A percentile compares a stretch with the other conserved stretches of the same genome.
Evolutionary conservation across 2,888 invertebrate genomes (phyloP).

Genomic region (Cantharis rustica): DNA sequence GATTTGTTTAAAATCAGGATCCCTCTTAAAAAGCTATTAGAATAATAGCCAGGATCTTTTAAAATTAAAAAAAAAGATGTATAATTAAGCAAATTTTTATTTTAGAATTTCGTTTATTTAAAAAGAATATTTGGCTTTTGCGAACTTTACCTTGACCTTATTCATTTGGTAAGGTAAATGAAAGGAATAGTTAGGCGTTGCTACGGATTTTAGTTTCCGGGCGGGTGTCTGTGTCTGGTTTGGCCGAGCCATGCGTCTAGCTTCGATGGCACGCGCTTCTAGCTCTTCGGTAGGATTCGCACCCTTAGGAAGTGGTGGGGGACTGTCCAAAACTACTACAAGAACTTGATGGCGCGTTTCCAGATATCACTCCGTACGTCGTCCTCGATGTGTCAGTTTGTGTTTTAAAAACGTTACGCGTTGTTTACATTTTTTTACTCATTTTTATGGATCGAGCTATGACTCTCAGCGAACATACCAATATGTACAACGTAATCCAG

Average conservation of each 20-base stretch:
- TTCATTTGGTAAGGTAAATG: slow-evolving; percentile 27
- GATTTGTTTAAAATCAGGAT: neutral
- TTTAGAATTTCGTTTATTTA: neutral
- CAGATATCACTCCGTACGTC: slow-evolving; percentile 60
- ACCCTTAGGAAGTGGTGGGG: slow-evolving; percentile 46
- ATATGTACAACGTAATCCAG: slow-evolving; percentile 56
- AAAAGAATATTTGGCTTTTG: neutral
- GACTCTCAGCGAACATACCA: slow-evolving; percentile 56
- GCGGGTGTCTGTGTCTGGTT: slow-evolving; percentile 37
- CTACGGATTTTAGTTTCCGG: slow-evolving; percentile 26
- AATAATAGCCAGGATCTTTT: neutral
- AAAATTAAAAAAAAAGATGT: neutral
- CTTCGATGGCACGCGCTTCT: slow-evolving; percentile 56
- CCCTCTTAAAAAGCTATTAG: neutral
- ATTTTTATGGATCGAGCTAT: slow-evolving; percentile 44
- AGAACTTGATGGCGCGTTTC: slow-evolving; percentile 52
- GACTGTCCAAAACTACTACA: slow-evolving; percentile 44
- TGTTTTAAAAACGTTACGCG: slow-evolving; percentile 27
- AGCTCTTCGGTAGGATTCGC: slow-evolving; percentile 50
- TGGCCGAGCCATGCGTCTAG: slow-evolving; percentile 52
- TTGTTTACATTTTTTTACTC: slow-evolving; percentile 6
- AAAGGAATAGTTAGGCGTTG: slow-evolving; percentile 27
- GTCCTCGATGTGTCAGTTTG: slow-evolving; percentile 43
- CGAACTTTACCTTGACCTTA: slow-evolving; percentile 24
- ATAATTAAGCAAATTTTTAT: neutral